A percentile compares a stretch with the other conserved stretches of the same genome.
These are phyloP conservation scores for Kryptolebias ocellatus DNA, from an alignment of 2,797 vertebrate species.

Conservation along the genomic window DNA sequence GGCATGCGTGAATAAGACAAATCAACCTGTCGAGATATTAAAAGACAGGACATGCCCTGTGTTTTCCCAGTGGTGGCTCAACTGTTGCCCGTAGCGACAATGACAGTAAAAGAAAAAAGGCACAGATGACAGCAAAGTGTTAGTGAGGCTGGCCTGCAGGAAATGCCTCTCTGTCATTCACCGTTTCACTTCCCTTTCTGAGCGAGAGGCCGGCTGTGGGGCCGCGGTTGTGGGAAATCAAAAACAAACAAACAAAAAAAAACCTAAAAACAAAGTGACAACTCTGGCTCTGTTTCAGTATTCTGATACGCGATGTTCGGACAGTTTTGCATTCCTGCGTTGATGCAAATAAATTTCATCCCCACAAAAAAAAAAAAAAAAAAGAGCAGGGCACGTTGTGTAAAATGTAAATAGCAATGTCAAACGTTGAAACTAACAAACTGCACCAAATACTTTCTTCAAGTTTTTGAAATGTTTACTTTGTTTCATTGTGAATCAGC, in stretches of 20 bases:
- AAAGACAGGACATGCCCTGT: conserved; percentile 61
- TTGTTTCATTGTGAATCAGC: too few relatives aligned
- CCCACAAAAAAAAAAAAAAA: not conserved
- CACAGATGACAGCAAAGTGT: conserved; percentile 61
- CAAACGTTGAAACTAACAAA: too few relatives aligned
- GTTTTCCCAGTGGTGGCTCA: conserved; percentile 72
- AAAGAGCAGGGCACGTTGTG: not conserved
- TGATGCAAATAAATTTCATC: not conserved
- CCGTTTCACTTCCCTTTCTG: conserved; percentile 81
- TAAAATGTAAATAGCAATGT: too few relatives aligned
- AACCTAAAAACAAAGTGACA: conserved; percentile 30
- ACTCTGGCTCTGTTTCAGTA: conserved; percentile 21
- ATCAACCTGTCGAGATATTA: conserved; percentile 16
- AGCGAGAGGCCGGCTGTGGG: conserved; percentile 30
- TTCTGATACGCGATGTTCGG: not conserved
- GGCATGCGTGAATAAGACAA: conserved; percentile 14
- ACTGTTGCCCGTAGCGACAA: conserved; percentile 52
- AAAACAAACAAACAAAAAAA: too few relatives aligned
- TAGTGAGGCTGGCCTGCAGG: conserved; percentile 54
- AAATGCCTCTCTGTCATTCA: conserved; percentile 66
- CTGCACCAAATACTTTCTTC: too few relatives aligned
- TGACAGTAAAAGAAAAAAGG: conserved; percentile 81
- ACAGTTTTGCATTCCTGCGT: not conserved
- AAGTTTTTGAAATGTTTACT: too few relatives aligned
- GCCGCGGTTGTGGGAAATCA: conserved; percentile 44